Base-by-base conservation (phyloP, 2,113 vertebrate genomes). In the Misgurnus mizolepis region DNA sequence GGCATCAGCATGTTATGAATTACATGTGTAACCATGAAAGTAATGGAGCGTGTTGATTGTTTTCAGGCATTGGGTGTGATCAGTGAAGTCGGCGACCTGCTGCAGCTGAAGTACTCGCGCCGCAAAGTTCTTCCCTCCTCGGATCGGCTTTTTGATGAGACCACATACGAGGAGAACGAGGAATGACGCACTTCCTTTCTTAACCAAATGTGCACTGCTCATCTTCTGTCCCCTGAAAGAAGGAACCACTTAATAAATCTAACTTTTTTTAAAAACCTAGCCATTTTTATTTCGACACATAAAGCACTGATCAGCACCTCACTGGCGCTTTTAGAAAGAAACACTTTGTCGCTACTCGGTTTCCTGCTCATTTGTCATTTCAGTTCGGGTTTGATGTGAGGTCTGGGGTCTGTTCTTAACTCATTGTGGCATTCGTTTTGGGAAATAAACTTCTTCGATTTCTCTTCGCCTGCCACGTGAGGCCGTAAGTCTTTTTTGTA, bases 81-180 rank as follows among this genome's bases (percentile, higher is more conserved):
- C 84, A 87, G 89, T 74, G 95, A 96, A 88, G 95, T 96, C 43
- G 95, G 95, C 70, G 93, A 95, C 71, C 88, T 96, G 4, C 88
- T 96, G 81, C 94, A 94, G 18, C 76, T 95, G 82, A 96, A 96
- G 86, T 95, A 95, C 67, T 96, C 94, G 18, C 93, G 94, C 55
- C 94, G 88, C 58, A 92, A 90, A 83, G 83, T 93, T 87, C 90
- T 94, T 14, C 93, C 94, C 34, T 88, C 94, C 0, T 87, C 94
- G 85, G 94, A 95, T 86, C 91, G 93, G 67, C 92, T 93, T 0
- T 95, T 95, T 81, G 94, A 95, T 0, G 94, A 96, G 88, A 94
- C 92, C 27, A 95, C 93, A 0, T 95, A 96, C 3, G 95, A 96
- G 87, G 95, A 96, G 84, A 94, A 91, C 18, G 94, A 96, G 90